phyloP scores from a whole-genome alignment of 2,113 vertebrate genomes.

The Ochotona princeps region DNA sequence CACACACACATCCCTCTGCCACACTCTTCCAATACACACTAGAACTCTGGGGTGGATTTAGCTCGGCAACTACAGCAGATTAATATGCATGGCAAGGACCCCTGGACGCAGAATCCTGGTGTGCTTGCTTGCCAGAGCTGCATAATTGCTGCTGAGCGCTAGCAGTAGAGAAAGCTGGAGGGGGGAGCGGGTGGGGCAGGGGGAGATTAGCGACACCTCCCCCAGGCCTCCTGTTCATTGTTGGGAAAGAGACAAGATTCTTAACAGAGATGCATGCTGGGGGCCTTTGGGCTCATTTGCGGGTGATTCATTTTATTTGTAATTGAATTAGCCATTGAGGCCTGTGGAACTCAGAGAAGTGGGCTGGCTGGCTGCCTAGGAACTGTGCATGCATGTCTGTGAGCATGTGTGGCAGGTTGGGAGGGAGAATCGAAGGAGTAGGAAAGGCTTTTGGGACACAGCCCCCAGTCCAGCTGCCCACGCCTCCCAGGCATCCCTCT shows the following conservation, averaged over 20 bases:
- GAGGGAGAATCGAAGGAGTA: neutral
- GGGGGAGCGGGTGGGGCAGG: neutral
- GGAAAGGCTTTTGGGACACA: neutral
- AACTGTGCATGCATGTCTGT: neutral
- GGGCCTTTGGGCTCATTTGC: neutral
- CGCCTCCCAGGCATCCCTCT: accelerated
- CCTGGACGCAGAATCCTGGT: conserved; percentile 26
- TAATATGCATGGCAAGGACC: conserved; percentile 51
- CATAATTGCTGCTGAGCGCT: neutral
- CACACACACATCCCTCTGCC: neutral
- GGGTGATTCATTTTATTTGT: conserved; percentile 15
- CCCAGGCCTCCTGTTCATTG: neutral
- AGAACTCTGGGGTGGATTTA: neutral
- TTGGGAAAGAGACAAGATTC: conserved; percentile 6
- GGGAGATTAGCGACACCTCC: neutral
- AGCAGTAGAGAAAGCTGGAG: accelerated
- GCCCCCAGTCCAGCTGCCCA: neutral
- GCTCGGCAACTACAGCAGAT: conserved; percentile 58
- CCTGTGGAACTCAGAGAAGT: neutral
- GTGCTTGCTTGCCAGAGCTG: conserved; percentile 1
- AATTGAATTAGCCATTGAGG: conserved; percentile 50
- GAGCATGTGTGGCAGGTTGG: neutral
- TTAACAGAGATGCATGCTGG: neutral
- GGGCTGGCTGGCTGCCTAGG: neutral
- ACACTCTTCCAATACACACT: neutral